These are phyloP conservation scores for Drosophila borborema DNA, from an alignment of 2,888 invertebrate genomes.

Conservation along the genomic window DNA sequence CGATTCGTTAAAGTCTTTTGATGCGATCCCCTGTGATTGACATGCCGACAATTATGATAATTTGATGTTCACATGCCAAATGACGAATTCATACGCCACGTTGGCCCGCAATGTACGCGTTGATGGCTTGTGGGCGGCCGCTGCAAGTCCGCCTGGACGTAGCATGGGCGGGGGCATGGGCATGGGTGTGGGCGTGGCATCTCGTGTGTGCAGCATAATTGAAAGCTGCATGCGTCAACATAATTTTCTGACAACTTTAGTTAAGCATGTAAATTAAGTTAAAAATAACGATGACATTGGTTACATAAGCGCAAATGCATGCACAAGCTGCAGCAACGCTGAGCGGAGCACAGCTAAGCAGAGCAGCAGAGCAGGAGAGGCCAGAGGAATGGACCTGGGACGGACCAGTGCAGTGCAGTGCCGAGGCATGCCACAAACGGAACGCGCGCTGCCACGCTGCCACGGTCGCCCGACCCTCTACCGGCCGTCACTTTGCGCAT, in stretches of 20 bases:
- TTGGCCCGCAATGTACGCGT: slow-evolving; percentile 34
- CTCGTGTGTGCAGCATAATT: slow-evolving; percentile 71
- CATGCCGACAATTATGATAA: slow-evolving; percentile 67
- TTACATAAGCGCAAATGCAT: slow-evolving; percentile 73
- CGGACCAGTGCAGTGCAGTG: slow-evolving; percentile 4
- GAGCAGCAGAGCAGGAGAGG: neutral
- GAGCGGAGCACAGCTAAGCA: slow-evolving; percentile 29
- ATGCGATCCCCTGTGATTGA: slow-evolving; percentile 23
- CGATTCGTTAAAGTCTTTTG: slow-evolving; percentile 19
- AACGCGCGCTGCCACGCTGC: slow-evolving; percentile 10
- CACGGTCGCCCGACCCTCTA: slow-evolving; percentile 20
- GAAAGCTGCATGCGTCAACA: slow-evolving; percentile 80
- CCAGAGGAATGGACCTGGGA: neutral
- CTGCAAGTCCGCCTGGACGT: slow-evolving; percentile 31
- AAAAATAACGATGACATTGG: slow-evolving; percentile 81
- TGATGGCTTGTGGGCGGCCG: slow-evolving; percentile 18
- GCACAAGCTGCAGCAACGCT: slow-evolving; percentile 38
- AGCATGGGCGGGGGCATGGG: slow-evolving; percentile 30
- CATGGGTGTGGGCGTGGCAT: slow-evolving; percentile 24
- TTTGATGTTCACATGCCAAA: slow-evolving; percentile 69
- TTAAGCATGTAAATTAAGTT: slow-evolving; percentile 81
- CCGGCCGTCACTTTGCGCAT: slow-evolving; percentile 57
- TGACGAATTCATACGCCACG: slow-evolving; percentile 68
- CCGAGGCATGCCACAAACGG: slow-evolving; percentile 28
- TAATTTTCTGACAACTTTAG: slow-evolving; percentile 81